Evolutionary conservation across 2,888 invertebrate genomes (phyloP).

Genomic region (Ectemnius cavifrons): DNA sequence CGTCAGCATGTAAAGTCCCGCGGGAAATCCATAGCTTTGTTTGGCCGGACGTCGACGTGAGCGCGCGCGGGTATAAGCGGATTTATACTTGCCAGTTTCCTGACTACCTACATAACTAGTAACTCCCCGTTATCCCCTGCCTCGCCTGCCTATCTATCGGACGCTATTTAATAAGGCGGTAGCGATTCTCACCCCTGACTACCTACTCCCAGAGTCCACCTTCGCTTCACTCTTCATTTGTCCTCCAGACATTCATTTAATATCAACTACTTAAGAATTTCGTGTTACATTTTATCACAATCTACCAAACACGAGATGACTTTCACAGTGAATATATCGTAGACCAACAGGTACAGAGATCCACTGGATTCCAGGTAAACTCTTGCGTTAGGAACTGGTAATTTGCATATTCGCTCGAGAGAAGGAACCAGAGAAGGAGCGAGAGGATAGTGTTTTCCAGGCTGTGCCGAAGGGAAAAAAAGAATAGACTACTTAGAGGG

Average conservation of each 20-base stretch:
- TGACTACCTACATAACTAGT: slow-evolving; percentile 48
- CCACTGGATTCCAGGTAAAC: no score
- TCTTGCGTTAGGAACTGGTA: no score
- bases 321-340: no score
- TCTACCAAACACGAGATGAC: no score
- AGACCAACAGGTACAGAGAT: no score
- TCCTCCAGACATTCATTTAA: no score
- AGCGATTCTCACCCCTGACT: no score
- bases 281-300: no score
- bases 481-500: neutral
- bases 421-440: neutral
- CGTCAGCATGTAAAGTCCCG: slow-evolving; percentile 68
- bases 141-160: neutral
- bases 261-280: no score
- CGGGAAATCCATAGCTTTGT: slow-evolving; percentile 70
- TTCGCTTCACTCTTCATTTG: no score
- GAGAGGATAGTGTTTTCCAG: neutral
- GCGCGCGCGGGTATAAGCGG: slow-evolving; percentile 69
- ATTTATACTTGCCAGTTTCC: slow-evolving; percentile 67
- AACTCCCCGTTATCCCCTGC: slow-evolving; percentile 52
- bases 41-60: slow-evolving; percentile 55
- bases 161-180: slow-evolving; percentile 60
- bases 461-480: slow-evolving; percentile 11
- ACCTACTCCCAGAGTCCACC: no score
- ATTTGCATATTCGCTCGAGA: no score